Percentiles rank a stretch among this genome's conserved stretches.
phyloP scores from a whole-genome alignment of 2,797 vertebrate species.

The Acomys russatus region DNA sequence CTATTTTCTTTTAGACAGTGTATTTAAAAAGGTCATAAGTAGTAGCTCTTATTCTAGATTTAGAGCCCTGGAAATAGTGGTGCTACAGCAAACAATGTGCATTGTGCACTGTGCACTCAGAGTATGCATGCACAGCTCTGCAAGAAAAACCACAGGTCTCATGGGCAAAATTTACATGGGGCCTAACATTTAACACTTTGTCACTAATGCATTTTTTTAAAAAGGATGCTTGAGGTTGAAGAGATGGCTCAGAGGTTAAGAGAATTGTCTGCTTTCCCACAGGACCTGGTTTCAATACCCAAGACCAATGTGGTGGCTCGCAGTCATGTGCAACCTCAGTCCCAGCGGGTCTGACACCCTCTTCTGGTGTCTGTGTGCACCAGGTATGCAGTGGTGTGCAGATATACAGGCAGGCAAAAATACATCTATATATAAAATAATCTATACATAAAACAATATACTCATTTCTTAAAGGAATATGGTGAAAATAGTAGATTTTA shows the following conservation, averaged over 20 bases:
- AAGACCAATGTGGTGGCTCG: neutral
- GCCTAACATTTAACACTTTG: neutral
- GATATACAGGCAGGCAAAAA: neutral
- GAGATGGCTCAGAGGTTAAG: neutral
- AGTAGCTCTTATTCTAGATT: neutral
- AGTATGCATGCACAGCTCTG: neutral
- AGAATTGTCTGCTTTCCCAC: neutral
- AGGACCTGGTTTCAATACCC: neutral
- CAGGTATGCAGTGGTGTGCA: neutral
- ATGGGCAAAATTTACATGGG: neutral
- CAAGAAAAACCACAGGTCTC: neutral
- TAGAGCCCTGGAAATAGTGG: neutral
- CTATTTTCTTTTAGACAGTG: neutral
- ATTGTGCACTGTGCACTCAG: neutral
- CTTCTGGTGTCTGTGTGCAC: neutral
- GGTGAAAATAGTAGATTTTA: constrained; percentile 12
- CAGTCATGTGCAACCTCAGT: neutral
- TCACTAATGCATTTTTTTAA: neutral
- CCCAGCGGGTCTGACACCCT: neutral
- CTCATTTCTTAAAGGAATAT: neutral
- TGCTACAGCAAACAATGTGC: neutral
- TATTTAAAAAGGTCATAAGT: neutral
- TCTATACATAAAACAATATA: neutral
- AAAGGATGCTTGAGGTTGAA: too few species aligned
- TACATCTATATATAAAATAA: neutral